Evolutionary conservation across 1,140 invertebrate species (phyloP).

Genomic region (Dufourea novaeangliae): DNA sequence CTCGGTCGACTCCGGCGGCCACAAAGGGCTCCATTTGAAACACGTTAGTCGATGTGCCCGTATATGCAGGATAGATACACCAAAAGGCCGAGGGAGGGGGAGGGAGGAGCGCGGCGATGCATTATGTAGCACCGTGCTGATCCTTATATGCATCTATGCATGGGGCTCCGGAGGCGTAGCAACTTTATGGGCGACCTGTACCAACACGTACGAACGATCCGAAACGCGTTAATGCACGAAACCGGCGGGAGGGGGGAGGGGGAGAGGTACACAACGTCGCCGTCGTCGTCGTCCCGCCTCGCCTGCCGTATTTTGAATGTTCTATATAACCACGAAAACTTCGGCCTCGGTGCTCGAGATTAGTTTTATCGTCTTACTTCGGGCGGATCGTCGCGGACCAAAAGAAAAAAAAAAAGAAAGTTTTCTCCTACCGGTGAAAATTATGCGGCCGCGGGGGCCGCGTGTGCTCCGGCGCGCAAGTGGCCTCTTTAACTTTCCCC

Average conservation of each 20-base stretch:
- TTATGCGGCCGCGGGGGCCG: conserved; percentile 26
- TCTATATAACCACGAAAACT: conserved; percentile 5
- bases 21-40: conserved; percentile 78
- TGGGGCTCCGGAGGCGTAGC: conserved; percentile 45
- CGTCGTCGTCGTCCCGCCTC: not conserved
- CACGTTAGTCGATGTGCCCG: conserved; percentile 75
- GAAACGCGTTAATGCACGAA: conserved; percentile 48
- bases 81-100: conserved; percentile 10
- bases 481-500: conserved; percentile 25
- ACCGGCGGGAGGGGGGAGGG: too few species aligned
- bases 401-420: too few species aligned
- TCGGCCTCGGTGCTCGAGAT: conserved; percentile 25
- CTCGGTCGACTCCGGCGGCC: conserved; percentile 66
- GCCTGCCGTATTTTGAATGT: conserved; percentile 17
- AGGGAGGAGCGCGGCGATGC: conserved; percentile 64
- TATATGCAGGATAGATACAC: conserved; percentile 51
- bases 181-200: conserved; percentile 47
- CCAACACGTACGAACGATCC: conserved; percentile 26
- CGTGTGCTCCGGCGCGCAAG: conserved; percentile 23
- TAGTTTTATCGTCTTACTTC: conserved; percentile 37
- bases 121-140: conserved; percentile 73
- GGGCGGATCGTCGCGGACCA: conserved; percentile 12
- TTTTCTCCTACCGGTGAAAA: conserved; percentile 12
- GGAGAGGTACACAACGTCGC: too few species aligned
- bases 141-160: conserved; percentile 77